Base-by-base conservation (phyloP, 2,888 invertebrate genomes). In the Mythimna ferrago region DNA sequence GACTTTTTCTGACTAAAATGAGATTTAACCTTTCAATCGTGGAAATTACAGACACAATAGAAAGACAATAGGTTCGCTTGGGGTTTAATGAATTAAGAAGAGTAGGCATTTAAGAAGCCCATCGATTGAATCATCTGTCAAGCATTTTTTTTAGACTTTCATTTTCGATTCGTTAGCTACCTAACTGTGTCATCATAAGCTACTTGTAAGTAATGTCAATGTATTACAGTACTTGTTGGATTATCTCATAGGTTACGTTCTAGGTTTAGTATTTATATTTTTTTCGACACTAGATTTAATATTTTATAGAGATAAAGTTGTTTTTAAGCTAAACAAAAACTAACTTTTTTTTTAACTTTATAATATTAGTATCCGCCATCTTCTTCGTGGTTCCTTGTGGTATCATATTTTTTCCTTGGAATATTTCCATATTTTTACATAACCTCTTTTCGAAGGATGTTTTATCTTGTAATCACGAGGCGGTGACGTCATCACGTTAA, bases 401-500 rank as follows among this genome's bases (percentile, higher is more conserved):
- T 48, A 6, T 16, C 6, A 48, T 14, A 4, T n/a, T 19, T 61
- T 41, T 21, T 44, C 21, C 41, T 21, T 44, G 54, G 51, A 77
- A 76, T 66, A 66, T 81, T 77, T 60, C 53, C 26, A 41, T 38
- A 38, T 6, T 70, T 64, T 57, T 54, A 53, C 44, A 19, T 69
- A 75, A 80, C 67, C 76, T 66, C 53, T 65, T 66, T 71, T 64
- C 56, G 10, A 54, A 66, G 66, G 62, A 71, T 70, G 35, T 61
- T 73, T 86, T 79, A 80, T 75, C 76, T 60, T 2, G 5, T 6
- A 63, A 87, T 88, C 86, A 85, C 77, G 76, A 80, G 85, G 66
- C 32, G 35, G 10, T 86, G 88, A 87, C 84, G 89, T 88, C 84
- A 90, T 19, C 21, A 53, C 63, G 76, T 82, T 87, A 85, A 85